A percentile compares a stretch with the other conserved stretches of the same genome.
Evolutionary conservation across 2,797 vertebrate species (phyloP).

Genomic region (Ptychobarbus kaznakovi): DNA sequence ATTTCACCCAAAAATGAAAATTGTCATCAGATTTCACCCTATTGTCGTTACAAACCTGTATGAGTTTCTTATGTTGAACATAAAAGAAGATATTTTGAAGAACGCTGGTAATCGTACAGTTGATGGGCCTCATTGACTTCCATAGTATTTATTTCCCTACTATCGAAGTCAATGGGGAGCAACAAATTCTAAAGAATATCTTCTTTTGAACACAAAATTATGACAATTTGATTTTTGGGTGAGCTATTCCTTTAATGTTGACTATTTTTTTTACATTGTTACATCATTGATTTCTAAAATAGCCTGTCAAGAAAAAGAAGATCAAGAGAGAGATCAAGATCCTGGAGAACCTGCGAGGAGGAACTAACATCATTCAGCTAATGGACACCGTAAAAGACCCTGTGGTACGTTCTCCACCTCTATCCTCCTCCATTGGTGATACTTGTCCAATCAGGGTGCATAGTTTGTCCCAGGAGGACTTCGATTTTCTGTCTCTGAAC

Average conservation of each 20-base stretch:
- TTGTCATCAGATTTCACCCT: background rate
- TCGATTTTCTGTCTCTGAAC: slow-evolving; percentile 3
- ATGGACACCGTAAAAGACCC: slow-evolving; percentile 98
- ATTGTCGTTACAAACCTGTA: too few species aligned
- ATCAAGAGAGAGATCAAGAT: slow-evolving; percentile 99
- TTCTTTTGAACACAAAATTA: background rate
- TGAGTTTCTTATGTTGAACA: background rate
- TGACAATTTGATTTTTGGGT: background rate
- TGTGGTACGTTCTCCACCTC: slow-evolving; percentile 80
- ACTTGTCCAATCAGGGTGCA: background rate
- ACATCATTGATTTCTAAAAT: slow-evolving; percentile 55
- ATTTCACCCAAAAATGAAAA: background rate
- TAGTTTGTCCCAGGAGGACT: slow-evolving; percentile 9
- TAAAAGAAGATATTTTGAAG: background rate
- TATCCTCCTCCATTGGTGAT: background rate
- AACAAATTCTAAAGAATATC: background rate
- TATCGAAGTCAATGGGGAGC: background rate
- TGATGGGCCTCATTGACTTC: background rate
- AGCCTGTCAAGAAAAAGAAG: slow-evolving; percentile 99
- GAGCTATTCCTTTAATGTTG: background rate
- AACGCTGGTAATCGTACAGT: background rate
- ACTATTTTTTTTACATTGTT: background rate
- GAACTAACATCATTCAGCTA: slow-evolving; percentile 99
- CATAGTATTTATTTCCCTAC: background rate
- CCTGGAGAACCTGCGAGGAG: slow-evolving; percentile 94